Evolutionary conservation across 2,797 vertebrate genomes (phyloP).

Genomic region (Halcyon smyrnensis): DNA sequence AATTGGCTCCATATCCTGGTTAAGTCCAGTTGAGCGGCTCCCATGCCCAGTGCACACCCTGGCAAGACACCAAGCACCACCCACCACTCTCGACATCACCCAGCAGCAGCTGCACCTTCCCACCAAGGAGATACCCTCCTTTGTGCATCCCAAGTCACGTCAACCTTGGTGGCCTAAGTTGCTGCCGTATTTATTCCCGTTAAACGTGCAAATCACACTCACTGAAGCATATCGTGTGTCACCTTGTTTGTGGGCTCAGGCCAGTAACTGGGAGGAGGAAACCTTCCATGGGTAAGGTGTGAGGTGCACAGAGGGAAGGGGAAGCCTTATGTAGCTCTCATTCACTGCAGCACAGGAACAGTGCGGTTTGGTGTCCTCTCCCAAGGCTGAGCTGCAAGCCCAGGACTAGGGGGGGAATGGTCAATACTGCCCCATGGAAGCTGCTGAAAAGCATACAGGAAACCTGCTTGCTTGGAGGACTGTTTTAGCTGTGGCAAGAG

Average conservation of each 20-base stretch:
- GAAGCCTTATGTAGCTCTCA: not conserved
- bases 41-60: rapidly evolving
- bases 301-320: not conserved
- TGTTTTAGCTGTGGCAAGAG: not conserved
- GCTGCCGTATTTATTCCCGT: not conserved
- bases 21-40: not conserved
- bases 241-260: not conserved
- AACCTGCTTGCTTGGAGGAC: not conserved
- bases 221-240: rapidly evolving
- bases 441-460: not conserved
- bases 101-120: not conserved
- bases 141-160: rapidly evolving
- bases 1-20: rapidly evolving
- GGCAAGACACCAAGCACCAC: rapidly evolving
- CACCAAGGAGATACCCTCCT: not conserved
- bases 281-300: not conserved
- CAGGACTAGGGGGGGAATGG: not conserved
- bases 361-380: not conserved
- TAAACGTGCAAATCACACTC: not conserved
- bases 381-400: not conserved
- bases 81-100: rapidly evolving
- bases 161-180: not conserved
- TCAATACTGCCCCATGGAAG: not conserved
- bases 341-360: not conserved
- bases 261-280: not conserved